Evolutionary conservation across 2,113 vertebrate genomes (phyloP).

Genomic region (Indicator maculatus): DNA sequence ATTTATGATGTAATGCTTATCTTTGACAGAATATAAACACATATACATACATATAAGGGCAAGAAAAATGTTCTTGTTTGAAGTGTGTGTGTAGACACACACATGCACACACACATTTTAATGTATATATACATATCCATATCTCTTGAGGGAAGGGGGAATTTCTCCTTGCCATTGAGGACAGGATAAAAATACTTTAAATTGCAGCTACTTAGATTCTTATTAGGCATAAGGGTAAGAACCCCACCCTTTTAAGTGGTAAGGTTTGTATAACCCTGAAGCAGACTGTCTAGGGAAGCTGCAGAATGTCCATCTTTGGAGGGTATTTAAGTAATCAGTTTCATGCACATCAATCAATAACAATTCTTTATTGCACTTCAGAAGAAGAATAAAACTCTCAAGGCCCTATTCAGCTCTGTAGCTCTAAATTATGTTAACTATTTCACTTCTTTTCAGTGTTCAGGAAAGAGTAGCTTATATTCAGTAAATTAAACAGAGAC

Average conservation of each 20-base stretch:
- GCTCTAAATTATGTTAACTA: background rate
- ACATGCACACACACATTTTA: background rate
- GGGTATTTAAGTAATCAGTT: background rate
- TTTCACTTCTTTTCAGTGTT: background rate
- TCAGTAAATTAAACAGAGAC: background rate
- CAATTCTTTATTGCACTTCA: background rate
- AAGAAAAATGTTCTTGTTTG: conserved; percentile 14
- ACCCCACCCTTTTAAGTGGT: background rate
- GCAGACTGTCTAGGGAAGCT: background rate
- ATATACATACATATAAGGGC: background rate
- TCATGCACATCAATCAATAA: background rate
- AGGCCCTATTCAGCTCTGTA: background rate
- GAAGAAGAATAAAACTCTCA: background rate
- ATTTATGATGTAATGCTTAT: background rate
- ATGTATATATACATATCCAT: background rate
- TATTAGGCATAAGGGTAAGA: background rate
- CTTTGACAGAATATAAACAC: background rate
- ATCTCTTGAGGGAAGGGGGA: background rate
- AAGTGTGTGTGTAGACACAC: background rate
- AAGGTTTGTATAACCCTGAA: background rate
- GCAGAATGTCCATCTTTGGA: background rate
- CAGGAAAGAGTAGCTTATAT: background rate
- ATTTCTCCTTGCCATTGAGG: background rate
- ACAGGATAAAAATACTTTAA: background rate
- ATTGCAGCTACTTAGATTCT: background rate